Base-by-base conservation (phyloP, 2,113 vertebrate genomes). In the Cricetomys ansorgei region DNA sequence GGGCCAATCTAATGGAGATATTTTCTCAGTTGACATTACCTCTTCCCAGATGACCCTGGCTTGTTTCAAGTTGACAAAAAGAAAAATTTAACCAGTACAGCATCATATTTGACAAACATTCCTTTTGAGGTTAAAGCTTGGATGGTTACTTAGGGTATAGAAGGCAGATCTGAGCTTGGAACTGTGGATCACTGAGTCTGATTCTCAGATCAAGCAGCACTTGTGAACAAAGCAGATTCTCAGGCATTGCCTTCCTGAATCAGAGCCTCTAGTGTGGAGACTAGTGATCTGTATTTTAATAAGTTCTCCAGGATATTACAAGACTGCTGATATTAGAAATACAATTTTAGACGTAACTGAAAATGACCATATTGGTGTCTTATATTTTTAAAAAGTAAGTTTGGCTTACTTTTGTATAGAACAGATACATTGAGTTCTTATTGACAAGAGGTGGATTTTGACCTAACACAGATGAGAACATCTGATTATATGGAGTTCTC, bases 131-230 rank as follows among this genome's bases (percentile, higher is more conserved):
- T 8, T 31, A 50, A 7, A 37, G 1, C 6, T 87, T 53, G 19
- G n/a, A 1, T 83, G n/a, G 37, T 34, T 37, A 40, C 10, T 40
- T 11, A 23, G 50, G 2, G 1, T 23, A 2, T 0, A 10, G 16
- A 15, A 10, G 3, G 65, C 11, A 65, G 13, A 31, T 34, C 1
- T 37, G 1, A 21, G 48, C 57, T 94, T 43, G 72, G 40, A n/a
- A 3, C 4, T 40, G 5, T 1, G 5, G n/a, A 27, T 75, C 88
- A 45, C 17, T 67, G 48, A 40, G 31, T 23, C 10, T 73, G 43
- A n/a, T 15, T n/a, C 62, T 83, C 27, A 79, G 15, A 59, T 9
- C n/a, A 85, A 13, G 53, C 6, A 53, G 34, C 31, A 48, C 9
- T 17, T 48, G 27, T 2, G 43, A 76, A 40, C 2, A 1, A 57